Evolutionary conservation across 2,797 vertebrate species (phyloP).

Genomic region (Chaunax sp.): DNA sequence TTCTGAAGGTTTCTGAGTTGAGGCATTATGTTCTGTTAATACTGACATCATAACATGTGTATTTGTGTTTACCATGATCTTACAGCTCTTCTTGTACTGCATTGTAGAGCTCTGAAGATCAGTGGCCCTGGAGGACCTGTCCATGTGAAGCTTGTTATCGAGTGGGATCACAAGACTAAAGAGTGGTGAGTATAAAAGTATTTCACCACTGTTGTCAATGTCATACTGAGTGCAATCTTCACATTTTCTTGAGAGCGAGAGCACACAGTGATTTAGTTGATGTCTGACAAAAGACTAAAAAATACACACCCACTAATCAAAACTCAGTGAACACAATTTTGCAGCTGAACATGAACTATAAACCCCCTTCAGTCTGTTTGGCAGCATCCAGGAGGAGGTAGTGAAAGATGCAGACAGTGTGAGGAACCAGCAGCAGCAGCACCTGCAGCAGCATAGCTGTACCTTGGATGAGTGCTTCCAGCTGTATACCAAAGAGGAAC

Average conservation of each 20-base stretch:
- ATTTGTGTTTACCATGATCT: too few species aligned
- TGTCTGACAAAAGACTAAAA: neutral
- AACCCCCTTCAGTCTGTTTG: constrained; percentile 85
- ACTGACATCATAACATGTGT: too few species aligned
- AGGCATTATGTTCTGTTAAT: neutral
- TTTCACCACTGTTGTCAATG: neutral
- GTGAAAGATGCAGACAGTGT: constrained; percentile 91
- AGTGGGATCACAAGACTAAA: constrained; percentile 90
- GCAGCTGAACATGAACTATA: neutral
- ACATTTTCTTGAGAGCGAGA: neutral
- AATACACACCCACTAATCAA: neutral
- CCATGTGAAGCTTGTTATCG: constrained; percentile 88
- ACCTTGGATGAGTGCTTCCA: constrained; percentile 93
- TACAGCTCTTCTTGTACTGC: neutral
- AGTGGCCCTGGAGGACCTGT: constrained; percentile 86
- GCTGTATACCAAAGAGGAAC: constrained; percentile 97
- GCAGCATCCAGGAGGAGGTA: constrained; percentile 90
- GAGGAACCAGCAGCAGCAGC: constrained; percentile 86
- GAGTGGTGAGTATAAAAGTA: constrained; percentile 84
- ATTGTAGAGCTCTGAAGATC: constrained; percentile 86
- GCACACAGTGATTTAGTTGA: neutral
- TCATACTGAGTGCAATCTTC: neutral
- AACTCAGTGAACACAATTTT: neutral
- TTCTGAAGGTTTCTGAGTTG: constrained; percentile 1
- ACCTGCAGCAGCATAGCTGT: constrained; percentile 90